Conservation (phyloP, 2,113 vertebrate genomes). For the Columba janthina region DNA sequence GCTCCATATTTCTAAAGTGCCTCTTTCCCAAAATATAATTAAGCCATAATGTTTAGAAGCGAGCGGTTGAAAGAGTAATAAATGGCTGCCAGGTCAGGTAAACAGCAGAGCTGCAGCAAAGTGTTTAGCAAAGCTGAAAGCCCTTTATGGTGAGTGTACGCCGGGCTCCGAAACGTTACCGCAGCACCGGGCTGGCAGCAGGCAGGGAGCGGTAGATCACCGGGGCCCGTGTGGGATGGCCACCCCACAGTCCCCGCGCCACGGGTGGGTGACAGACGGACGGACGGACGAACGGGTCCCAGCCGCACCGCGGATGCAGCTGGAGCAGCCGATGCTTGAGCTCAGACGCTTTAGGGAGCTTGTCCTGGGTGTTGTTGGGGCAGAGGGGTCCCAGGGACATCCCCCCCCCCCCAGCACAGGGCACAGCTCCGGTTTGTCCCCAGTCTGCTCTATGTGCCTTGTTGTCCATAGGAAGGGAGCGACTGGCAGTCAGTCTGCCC, state of each 20-base stretch:
- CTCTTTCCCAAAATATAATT: conserved; percentile 36
- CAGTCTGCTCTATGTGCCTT: fast-evolving
- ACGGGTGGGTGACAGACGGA: not conserved
- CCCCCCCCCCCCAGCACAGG: too few relatives aligned
- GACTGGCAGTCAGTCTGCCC: not conserved
- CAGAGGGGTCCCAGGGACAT: too few relatives aligned
- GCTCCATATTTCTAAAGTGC: not conserved
- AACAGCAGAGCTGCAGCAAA: not conserved
- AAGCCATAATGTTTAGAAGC: conserved; percentile 45
- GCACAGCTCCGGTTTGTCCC: not conserved
- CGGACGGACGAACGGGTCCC: not conserved
- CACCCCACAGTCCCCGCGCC: too few relatives aligned
- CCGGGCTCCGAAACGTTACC: not conserved
- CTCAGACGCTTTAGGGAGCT: conserved; percentile 8
- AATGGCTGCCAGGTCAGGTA: conserved; percentile 45
- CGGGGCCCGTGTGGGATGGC: not conserved
- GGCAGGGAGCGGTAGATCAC: not conserved
- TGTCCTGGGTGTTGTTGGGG: not conserved
- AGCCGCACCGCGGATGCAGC: not conserved
- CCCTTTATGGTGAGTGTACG: not conserved
- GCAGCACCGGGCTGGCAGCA: not conserved
- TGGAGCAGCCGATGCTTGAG: not conserved
- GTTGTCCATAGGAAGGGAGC: not conserved
- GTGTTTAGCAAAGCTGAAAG: not conserved
- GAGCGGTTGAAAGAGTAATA: conserved; percentile 27